Base-by-base conservation (phyloP, 2,888 invertebrate genomes). In the Lasioglossum oenotherae region DNA sequence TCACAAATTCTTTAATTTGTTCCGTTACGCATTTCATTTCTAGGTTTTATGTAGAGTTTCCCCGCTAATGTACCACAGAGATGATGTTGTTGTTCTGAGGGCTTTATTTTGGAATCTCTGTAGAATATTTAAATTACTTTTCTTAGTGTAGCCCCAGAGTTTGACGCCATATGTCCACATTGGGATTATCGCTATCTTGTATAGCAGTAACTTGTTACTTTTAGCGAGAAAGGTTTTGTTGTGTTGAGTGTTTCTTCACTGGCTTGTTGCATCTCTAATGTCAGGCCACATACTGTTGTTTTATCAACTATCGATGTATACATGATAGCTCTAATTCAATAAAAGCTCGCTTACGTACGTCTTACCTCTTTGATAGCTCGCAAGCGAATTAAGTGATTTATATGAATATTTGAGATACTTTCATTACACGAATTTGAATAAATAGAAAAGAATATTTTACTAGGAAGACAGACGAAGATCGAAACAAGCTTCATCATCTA, bases 401-500 rank as follows among this genome's bases (percentile, higher is more conserved):
- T 23, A 23, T 27, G 27, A 69, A 53, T 60, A 38, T 69, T 23
- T 19, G n/a, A 74, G 35, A 71, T 74, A 69, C 27, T 19, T 67
- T 73, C 41, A 67, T 64, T 49, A 81, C 27, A 77, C 60, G 72
- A 27, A 67, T n/a, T 57, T 78, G 19, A 77, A 72, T 79, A 75
- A 78, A 72, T 80, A 69, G 16, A 0, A 31, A 35, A 44, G 60
- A 0, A 57, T 38, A 35, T 31, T 76, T 46, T 69, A 31, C 73
- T 83, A 87, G 0, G 71, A 74, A 49, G 81, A 64, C 5, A 88
- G 27, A 19, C 74, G 84, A 49, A 94, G 87, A 91, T 94, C 94
- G 6, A 94, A 78, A 72, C 94, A 94, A 1, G 93, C 94, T 89
- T 94, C 93, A 67, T 92, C 89, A 46, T 94, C 94, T 19, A 94